Conservation (phyloP, 2,797 vertebrate genomes). For the Staurois parvus region DNA sequence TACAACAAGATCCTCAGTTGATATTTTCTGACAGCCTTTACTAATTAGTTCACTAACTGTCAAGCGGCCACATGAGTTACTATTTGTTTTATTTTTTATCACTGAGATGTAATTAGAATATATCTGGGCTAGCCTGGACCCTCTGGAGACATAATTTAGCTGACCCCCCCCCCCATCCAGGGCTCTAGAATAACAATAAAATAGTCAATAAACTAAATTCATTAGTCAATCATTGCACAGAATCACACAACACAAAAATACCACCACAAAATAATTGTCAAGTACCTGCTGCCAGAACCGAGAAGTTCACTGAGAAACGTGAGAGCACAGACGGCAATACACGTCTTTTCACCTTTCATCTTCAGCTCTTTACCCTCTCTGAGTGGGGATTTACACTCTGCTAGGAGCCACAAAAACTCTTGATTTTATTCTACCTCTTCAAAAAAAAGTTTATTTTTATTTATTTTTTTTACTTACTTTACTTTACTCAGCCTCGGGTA, state of each 20-base stretch:
- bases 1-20: not conserved
- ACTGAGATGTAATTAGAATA: conserved; percentile 34
- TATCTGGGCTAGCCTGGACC: conserved; percentile 6
- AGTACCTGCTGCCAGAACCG: conserved; percentile 67
- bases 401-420: conserved; percentile 46
- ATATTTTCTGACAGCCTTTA: not conserved
- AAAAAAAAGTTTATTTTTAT: conserved; percentile 28
- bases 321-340: conserved; percentile 62
- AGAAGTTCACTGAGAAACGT: conserved; percentile 65
- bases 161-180: conserved; percentile 62
- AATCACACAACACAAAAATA: conserved; percentile 66
- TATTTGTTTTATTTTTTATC: conserved; percentile 32
- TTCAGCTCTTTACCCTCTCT: conserved; percentile 64
- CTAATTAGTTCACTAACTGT: conserved; percentile 32
- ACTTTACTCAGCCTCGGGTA: no score
- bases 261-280: conserved; percentile 67
- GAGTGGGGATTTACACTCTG: conserved; percentile 62
- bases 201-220: conserved; percentile 66
- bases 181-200: conserved; percentile 68
- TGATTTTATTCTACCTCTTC: conserved; percentile 31
- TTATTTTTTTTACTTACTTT: not conserved
- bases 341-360: conserved; percentile 68
- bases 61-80: conserved; percentile 24
- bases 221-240: conserved; percentile 68
- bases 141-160: conserved; percentile 45